Evolutionary conservation across 2,113 vertebrate genomes (phyloP).

Genomic region (Stigmatopora nigra): DNA sequence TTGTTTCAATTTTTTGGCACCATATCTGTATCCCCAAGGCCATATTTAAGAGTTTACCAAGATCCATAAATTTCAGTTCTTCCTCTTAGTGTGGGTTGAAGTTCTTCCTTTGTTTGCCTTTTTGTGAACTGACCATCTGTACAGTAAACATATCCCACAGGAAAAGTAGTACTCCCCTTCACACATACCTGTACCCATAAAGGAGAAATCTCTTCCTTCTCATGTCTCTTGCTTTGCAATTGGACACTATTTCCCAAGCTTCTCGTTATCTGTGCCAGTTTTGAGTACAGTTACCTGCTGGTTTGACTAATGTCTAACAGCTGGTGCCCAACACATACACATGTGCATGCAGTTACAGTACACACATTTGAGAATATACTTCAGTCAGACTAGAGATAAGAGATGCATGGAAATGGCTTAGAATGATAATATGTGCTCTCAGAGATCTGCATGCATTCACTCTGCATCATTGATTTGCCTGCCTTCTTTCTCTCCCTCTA

Average conservation of each 20-base stretch:
- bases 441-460: conserved; percentile 16
- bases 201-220: conserved; percentile 4
- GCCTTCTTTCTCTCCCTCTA: conserved; percentile 5
- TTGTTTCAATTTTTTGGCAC: neutral
- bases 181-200: conserved; percentile 12
- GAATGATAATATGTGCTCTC: conserved; percentile 19
- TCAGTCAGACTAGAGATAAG: conserved; percentile 8
- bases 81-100: conserved; percentile 3
- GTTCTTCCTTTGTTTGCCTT: neutral
- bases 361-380: conserved; percentile 4
- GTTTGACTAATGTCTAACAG: conserved; percentile 57
- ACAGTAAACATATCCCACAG: conserved; percentile 23
- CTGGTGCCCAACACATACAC: conserved; percentile 37
- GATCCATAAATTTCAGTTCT: conserved; percentile 7
- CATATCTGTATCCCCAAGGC: conserved; percentile 4
- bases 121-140: conserved; percentile 22
- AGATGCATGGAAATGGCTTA: conserved; percentile 13
- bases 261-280: conserved; percentile 30
- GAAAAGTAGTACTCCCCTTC: neutral
- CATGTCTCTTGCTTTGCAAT: neutral
- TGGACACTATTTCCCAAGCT: conserved; percentile 22
- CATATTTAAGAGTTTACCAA: conserved; percentile 4
- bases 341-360: conserved; percentile 15
- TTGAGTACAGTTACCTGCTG: conserved; percentile 43
- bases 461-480: conserved; percentile 15